A percentile compares a stretch with the other conserved stretches of the same genome.
These are phyloP conservation scores for Anniella stebbinsi DNA, from an alignment of 2,797 vertebrate species.

Conservation along the genomic window DNA sequence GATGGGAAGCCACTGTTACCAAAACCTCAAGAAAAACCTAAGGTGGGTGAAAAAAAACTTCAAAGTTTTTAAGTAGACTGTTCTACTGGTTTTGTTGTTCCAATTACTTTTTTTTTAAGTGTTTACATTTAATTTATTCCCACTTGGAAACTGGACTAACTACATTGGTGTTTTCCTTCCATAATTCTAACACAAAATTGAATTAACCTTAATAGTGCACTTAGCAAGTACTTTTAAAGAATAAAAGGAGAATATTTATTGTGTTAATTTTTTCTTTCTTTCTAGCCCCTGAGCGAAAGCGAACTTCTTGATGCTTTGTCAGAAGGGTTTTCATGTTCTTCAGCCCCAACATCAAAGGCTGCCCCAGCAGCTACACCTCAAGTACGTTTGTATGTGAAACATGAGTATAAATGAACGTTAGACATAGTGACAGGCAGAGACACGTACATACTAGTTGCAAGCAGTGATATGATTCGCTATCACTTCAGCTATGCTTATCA, in stretches of 20 bases:
- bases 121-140: background rate
- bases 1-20: slow-evolving; percentile 75
- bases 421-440: background rate
- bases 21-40: slow-evolving; percentile 64
- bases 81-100: accelerated
- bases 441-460: no score
- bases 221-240: background rate
- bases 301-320: slow-evolving; percentile 77
- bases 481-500: slow-evolving; percentile 7
- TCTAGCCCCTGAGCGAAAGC: slow-evolving; percentile 76
- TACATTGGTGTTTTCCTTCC: background rate
- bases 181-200: background rate
- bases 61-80: background rate
- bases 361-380: slow-evolving; percentile 15
- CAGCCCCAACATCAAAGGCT: slow-evolving; percentile 44
- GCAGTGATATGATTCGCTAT: background rate
- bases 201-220: background rate
- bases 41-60: slow-evolving; percentile 62
- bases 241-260: background rate
- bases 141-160: no score
- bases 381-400: slow-evolving; percentile 6
- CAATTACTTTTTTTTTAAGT: background rate
- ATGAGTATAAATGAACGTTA: background rate
- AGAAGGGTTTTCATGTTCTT: slow-evolving; percentile 71
- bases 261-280: slow-evolving; percentile 1